Conservation (phyloP, 2,113 vertebrate species). For the Bothrops jararaca region DNA sequence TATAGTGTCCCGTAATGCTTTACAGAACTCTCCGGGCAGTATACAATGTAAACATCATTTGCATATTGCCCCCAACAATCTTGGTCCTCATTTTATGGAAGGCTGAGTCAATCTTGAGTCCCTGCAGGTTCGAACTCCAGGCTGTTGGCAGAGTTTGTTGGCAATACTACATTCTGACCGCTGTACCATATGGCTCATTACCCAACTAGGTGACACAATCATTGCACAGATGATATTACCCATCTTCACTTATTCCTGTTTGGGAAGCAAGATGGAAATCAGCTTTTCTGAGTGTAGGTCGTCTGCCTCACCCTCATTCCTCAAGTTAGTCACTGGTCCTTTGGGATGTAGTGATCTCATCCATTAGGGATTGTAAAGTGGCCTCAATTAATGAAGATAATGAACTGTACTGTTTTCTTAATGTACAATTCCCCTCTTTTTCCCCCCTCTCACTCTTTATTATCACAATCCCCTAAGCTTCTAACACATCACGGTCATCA, state of each 20-base stretch:
- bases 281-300: too few relatives aligned
- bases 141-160: background rate
- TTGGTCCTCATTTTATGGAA: background rate
- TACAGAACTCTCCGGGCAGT: background rate
- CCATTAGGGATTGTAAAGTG: background rate
- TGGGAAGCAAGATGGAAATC: background rate
- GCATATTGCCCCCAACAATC: background rate
- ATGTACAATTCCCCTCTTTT: slow-evolving; percentile 21
- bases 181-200: too few relatives aligned
- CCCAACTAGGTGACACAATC: too few relatives aligned
- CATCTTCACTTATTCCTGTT: background rate
- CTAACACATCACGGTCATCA: slow-evolving; percentile 54
- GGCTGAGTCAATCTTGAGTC: background rate
- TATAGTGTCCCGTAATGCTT: background rate
- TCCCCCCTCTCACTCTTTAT: slow-evolving; percentile 39
- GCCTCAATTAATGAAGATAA: slow-evolving; percentile 62
- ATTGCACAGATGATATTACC: too few relatives aligned
- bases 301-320: background rate
- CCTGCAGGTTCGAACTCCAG: background rate
- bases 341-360: background rate
- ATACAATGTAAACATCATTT: background rate
- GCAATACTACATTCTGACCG: background rate
- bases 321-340: background rate
- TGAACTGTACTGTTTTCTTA: slow-evolving; percentile 59
- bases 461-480: slow-evolving; percentile 57